phyloP scores from a whole-genome alignment of 2,113 vertebrate species.

The Condylura cristata region DNA sequence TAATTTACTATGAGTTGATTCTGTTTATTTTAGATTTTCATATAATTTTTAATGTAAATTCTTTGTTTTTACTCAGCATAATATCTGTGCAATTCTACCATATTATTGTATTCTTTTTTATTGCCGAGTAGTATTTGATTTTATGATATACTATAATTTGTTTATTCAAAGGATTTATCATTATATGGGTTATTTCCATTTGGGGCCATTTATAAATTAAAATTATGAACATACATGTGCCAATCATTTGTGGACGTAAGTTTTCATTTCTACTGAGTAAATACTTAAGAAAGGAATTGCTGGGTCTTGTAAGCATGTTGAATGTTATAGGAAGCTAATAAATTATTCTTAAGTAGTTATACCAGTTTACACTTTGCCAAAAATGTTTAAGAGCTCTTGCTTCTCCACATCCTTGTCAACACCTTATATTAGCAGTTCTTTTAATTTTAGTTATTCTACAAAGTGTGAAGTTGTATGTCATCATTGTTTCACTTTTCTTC shows the following conservation, averaged over 20 bases:
- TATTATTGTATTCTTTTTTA: not conserved
- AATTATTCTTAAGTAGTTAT: not conserved
- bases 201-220: not conserved
- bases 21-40: not conserved
- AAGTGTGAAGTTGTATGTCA: not conserved
- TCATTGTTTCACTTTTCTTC: not conserved
- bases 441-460: slow-evolving; percentile 6
- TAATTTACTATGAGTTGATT: not conserved
- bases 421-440: not conserved
- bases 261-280: slow-evolving; percentile 14
- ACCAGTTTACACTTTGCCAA: not conserved
- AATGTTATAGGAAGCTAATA: not conserved
- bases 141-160: not conserved
- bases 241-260: not conserved
- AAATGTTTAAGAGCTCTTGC: not conserved
- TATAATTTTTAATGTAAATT: not conserved
- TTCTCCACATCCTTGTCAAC: not conserved
- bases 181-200: slow-evolving; percentile 7
- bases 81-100: not conserved
- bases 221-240: not conserved
- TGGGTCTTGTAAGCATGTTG: not conserved
- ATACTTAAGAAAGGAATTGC: not conserved
- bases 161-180: not conserved
- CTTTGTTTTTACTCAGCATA: not conserved
- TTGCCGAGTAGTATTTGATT: not conserved